Evolutionary conservation across 2,113 vertebrate genomes (phyloP).

Genomic region (Harpagus bidentatus): DNA sequence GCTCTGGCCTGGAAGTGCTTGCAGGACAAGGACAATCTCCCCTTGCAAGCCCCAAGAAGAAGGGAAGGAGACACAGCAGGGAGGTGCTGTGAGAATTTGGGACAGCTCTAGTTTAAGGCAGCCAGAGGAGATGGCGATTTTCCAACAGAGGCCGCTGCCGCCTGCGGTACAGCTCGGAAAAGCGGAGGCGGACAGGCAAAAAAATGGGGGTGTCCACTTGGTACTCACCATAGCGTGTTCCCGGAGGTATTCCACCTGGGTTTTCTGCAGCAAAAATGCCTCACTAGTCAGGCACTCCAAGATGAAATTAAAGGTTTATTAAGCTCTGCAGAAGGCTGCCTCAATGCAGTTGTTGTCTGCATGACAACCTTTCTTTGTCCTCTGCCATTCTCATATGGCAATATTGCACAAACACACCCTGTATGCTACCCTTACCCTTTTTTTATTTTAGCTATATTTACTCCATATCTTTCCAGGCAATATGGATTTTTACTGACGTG

Average conservation of each 20-base stretch:
- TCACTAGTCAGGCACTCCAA: not conserved
- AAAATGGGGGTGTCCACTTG: accelerated
- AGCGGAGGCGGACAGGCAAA: accelerated
- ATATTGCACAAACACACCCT: not conserved
- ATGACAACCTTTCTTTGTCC: not conserved
- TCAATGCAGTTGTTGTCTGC: not conserved
- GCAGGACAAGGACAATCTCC: not conserved
- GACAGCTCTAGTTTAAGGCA: not conserved
- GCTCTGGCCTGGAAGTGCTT: not conserved
- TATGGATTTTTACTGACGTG: not conserved
- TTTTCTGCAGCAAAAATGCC: not conserved
- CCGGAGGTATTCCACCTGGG: not conserved
- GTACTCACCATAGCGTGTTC: accelerated
- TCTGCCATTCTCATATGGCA: not conserved
- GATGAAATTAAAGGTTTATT: not conserved
- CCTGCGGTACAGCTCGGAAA: accelerated
- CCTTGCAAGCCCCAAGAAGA: not conserved
- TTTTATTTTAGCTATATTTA: not conserved
- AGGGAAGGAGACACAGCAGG: accelerated
- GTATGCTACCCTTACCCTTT: not conserved
- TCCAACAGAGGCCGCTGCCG: not conserved
- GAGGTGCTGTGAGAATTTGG: not conserved
- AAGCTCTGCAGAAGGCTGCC: not conserved
- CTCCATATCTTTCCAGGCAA: not conserved
- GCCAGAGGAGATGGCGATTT: not conserved